Evolutionary conservation across 2,113 vertebrate species (phyloP), one percentile per base, ranked within the genome.

Genomic region (Trematomus loennbergii): DNA sequence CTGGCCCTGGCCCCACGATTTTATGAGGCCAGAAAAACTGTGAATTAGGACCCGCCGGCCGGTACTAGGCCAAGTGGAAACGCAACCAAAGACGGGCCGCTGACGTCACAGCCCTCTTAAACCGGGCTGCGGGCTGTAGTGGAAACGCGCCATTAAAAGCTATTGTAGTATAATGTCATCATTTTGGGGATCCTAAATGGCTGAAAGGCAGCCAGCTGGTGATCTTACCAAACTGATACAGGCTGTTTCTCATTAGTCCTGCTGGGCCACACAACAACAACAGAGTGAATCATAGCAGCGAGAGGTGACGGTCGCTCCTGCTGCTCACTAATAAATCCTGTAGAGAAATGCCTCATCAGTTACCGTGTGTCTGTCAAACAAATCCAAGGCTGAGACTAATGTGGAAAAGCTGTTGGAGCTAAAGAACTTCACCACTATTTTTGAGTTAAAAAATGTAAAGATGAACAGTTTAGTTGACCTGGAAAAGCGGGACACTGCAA

Each of bases 221-320:
- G 49, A 76, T 17, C 16, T 40, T 9, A 40, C 5, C 36, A 40
- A 7, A 40, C 68, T 9, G 60, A 52, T n/a, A n/a, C n/a, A n/a
- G 54, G 68, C 87, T 89, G 88, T 76, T 89, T 81, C 81, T 59
- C 75, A 81, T 90, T 88, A 84, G 67, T 45, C 36, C 17, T 72
- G 54, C 83, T 80, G 25, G 54, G 61, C 57, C 50, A 40, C 46
- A 3, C 68, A 73, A 48, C 46, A 70, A 55, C 74, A 68, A 64
- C 60, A 75, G 33, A 81, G 61, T 59, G 62, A 71, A 54, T 79
- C 68, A 60, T 0, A 49, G 61, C 12, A 9, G 25, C 25, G 55
- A 75, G 40, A 73, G 62, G 59, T 0, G 59, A 81, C 67, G 62
- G 71, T 64, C 5, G n/a, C 22, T 8, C 7, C 45, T 0, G 8